These are phyloP conservation scores for Alauda arvensis DNA, from an alignment of 2,797 vertebrate genomes.

Conservation along the genomic window DNA sequence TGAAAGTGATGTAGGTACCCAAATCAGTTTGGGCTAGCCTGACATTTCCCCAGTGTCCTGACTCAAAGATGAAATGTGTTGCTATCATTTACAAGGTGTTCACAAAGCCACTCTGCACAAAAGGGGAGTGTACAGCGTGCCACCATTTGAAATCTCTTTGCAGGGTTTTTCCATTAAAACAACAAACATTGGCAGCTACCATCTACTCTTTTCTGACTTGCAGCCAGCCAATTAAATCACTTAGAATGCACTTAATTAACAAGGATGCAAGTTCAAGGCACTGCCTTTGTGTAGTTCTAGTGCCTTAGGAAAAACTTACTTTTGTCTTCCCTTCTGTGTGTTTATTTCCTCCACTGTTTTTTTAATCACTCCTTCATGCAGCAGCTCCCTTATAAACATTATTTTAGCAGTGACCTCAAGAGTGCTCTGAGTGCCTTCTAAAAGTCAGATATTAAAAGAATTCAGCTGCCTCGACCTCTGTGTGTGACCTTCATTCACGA, in stretches of 20 bases:
- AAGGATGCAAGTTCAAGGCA: constrained; percentile 54
- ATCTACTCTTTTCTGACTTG: constrained; percentile 62
- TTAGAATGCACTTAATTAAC: constrained; percentile 43
- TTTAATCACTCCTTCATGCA: background rate
- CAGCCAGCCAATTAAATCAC: constrained; percentile 53
- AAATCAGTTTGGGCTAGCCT: background rate
- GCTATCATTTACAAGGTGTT: constrained; percentile 10
- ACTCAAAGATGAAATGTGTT: background rate
- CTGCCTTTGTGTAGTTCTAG: constrained; percentile 43
- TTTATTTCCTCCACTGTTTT: constrained; percentile 1
- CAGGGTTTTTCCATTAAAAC: constrained; percentile 35
- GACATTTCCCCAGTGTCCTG: background rate
- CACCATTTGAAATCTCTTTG: constrained; percentile 22
- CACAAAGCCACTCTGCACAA: background rate
- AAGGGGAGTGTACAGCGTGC: background rate
- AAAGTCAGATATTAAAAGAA: background rate
- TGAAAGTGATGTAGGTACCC: background rate
- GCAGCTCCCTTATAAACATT: background rate
- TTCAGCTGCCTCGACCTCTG: background rate
- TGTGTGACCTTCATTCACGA: background rate
- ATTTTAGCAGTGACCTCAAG: background rate
- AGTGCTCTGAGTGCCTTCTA: background rate
- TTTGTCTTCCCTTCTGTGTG: constrained; percentile 54
- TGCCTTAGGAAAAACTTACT: constrained; percentile 38
- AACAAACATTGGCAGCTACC: constrained; percentile 25